A percentile compares a stretch with the other conserved stretches of the same genome.
phyloP scores from a whole-genome alignment of 1,140 invertebrate species.

The Cyclargus thomasi region DNA sequence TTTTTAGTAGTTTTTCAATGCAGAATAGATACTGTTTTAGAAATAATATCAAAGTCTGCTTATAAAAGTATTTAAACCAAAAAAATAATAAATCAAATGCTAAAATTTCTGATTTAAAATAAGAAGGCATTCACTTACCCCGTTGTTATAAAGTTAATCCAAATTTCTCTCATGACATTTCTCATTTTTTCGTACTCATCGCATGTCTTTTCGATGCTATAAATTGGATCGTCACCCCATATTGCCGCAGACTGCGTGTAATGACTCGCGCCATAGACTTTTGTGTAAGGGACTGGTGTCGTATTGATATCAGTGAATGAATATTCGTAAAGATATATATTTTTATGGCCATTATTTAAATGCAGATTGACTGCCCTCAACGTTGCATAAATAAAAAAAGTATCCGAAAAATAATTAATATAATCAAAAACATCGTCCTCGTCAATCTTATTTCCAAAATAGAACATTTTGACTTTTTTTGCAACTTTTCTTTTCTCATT shows the following conservation, averaged over 20 bases:
- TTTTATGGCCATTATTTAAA: conserved; percentile 35
- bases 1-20: too few species aligned
- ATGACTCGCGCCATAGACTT: conserved; percentile 35
- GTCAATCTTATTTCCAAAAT: conserved; percentile 37
- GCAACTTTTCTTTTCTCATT: conserved; percentile 35
- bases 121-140: conserved; percentile 30
- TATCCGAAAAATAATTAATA: conserved; percentile 45
- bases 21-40: too few species aligned
- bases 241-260: conserved; percentile 36
- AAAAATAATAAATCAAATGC: too few species aligned
- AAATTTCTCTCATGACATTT: conserved; percentile 31
- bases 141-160: conserved; percentile 41
- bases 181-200: conserved; percentile 31
- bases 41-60: too few species aligned
- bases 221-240: conserved; percentile 26
- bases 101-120: neutral
- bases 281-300: conserved; percentile 26
- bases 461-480: conserved; percentile 39
- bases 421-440: conserved; percentile 33
- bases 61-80: too few species aligned
- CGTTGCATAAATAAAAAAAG: conserved; percentile 35
- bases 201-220: conserved; percentile 24
- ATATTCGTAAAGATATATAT: conserved; percentile 49
- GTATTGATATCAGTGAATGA: conserved; percentile 29
- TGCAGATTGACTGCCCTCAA: conserved; percentile 37